These are phyloP conservation scores for Acrossocheilus wenchowensis DNA, from an alignment of 2,797 vertebrate genomes.

Conservation along the genomic window DNA sequence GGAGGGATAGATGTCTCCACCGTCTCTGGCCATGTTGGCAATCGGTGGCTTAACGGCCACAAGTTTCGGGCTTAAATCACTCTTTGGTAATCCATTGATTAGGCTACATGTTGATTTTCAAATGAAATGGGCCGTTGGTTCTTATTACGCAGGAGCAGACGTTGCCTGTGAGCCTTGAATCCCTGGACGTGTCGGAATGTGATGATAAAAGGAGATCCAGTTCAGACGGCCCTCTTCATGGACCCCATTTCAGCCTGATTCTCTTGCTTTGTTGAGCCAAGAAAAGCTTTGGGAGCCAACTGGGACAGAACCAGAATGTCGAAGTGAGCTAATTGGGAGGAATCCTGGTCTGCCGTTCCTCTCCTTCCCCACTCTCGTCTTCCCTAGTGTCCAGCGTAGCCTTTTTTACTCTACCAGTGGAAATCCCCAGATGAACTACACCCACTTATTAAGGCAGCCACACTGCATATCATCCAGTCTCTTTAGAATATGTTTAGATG, in stretches of 20 bases:
- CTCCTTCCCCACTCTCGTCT: not conserved
- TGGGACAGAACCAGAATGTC: slow-evolving; percentile 57
- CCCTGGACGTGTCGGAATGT: slow-evolving; percentile 16
- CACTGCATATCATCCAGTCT: slow-evolving; percentile 33
- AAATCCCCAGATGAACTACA: slow-evolving; percentile 49
- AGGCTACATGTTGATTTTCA: slow-evolving; percentile 14
- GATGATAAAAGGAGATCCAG: slow-evolving; percentile 50
- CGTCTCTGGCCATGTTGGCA: not conserved
- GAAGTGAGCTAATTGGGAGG: slow-evolving; percentile 56
- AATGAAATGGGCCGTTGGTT: not conserved
- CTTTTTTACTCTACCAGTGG: slow-evolving; percentile 42
- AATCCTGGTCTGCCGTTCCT: slow-evolving; percentile 44
- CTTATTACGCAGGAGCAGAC: slow-evolving; percentile 7
- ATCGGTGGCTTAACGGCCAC: not conserved
- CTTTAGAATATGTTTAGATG: slow-evolving; percentile 37
- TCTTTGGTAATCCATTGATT: slow-evolving; percentile 17
- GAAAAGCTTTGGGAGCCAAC: slow-evolving; percentile 54
- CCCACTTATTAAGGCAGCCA: slow-evolving; percentile 50
- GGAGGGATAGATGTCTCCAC: slow-evolving; percentile 28
- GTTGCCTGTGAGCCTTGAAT: slow-evolving; percentile 41
- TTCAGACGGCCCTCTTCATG: slow-evolving; percentile 31
- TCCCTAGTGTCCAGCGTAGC: slow-evolving; percentile 36
- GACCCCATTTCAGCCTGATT: slow-evolving; percentile 40
- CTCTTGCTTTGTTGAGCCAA: slow-evolving; percentile 54
- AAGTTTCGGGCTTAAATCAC: not conserved